These are phyloP conservation scores for Andrena bicolor DNA, from an alignment of 2,888 invertebrate genomes.

Conservation along the genomic window DNA sequence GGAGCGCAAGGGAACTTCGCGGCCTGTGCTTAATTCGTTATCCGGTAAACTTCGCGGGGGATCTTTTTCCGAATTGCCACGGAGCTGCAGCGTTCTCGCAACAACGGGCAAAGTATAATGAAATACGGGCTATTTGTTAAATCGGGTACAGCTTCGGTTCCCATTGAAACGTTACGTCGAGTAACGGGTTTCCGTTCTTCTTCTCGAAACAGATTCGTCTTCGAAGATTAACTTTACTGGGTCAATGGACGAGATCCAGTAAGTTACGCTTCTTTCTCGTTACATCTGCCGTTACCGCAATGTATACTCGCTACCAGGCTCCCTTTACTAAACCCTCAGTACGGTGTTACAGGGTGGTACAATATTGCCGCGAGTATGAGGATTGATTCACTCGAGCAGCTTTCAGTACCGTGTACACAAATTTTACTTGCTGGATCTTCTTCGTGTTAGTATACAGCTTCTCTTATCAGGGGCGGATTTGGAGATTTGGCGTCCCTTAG, in stretches of 20 bases:
- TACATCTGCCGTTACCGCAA: not conserved
- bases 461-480: not conserved
- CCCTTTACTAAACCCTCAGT: not conserved
- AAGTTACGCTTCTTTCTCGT: constrained; percentile 1
- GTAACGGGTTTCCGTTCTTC: not conserved
- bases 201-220: not conserved
- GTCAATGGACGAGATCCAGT: not conserved
- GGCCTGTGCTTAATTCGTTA: constrained; percentile 55
- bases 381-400: not conserved
- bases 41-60: constrained; percentile 42
- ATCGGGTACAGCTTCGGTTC: constrained; percentile 9
- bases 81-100: constrained; percentile 4
- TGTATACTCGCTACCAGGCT: not conserved
- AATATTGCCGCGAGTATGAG: not conserved
- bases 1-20: constrained; percentile 32
- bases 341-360: not conserved
- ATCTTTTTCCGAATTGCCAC: constrained; percentile 47
- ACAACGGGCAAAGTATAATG: constrained; percentile 10
- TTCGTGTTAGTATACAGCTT: not conserved
- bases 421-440: not conserved
- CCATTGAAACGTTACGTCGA: not conserved
- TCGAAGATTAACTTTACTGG: not conserved
- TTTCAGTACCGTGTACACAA: not conserved
- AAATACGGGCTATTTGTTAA: constrained; percentile 33
- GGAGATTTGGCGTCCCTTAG: not conserved